A percentile compares a stretch with the other conserved stretches of the same genome.
These are phyloP conservation scores for Gymnosoma rotundatum DNA, from an alignment of 2,888 invertebrate genomes.

Conservation along the genomic window DNA sequence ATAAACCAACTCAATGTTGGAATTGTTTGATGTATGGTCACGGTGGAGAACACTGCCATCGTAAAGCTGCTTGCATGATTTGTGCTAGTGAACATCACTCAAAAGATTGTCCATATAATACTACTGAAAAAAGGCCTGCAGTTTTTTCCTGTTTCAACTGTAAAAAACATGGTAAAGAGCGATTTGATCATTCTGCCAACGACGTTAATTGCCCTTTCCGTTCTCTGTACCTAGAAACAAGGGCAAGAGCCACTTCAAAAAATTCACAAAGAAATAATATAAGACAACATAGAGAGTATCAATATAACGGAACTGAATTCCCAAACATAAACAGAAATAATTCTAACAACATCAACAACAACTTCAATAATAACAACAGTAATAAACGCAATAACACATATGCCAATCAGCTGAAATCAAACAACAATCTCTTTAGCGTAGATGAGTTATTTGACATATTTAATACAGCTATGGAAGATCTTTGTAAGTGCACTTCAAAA, in stretches of 20 bases:
- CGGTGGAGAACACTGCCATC: constrained; percentile 24
- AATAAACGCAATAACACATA: constrained; percentile 1
- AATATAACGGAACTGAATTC: neutral
- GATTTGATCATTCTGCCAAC: constrained; percentile 22
- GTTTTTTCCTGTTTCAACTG: constrained; percentile 37
- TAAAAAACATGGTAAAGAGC: constrained; percentile 32
- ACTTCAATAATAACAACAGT: neutral
- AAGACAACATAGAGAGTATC: neutral
- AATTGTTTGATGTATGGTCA: constrained; percentile 46
- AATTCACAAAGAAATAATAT: neutral
- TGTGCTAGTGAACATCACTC: constrained; percentile 15
- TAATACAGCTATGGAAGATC: neutral
- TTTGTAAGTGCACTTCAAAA: constrained; percentile 11
- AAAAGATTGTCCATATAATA: neutral
- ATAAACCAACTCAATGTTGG: constrained; percentile 43
- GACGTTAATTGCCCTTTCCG: constrained; percentile 37
- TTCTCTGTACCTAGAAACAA: constrained; percentile 29
- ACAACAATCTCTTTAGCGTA: constrained; percentile 14
- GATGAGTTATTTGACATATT: constrained; percentile 25
- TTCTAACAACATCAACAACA: constrained; percentile 18
- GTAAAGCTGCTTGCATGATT: constrained; percentile 35
- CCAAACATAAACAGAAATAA: neutral
- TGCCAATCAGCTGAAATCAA: constrained; percentile 1
- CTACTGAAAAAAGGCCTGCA: constrained; percentile 20
- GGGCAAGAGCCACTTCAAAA: constrained; percentile 10